These are phyloP conservation scores for Zosterops borbonicus DNA, from an alignment of 2,113 vertebrate species.

Conservation along the genomic window DNA sequence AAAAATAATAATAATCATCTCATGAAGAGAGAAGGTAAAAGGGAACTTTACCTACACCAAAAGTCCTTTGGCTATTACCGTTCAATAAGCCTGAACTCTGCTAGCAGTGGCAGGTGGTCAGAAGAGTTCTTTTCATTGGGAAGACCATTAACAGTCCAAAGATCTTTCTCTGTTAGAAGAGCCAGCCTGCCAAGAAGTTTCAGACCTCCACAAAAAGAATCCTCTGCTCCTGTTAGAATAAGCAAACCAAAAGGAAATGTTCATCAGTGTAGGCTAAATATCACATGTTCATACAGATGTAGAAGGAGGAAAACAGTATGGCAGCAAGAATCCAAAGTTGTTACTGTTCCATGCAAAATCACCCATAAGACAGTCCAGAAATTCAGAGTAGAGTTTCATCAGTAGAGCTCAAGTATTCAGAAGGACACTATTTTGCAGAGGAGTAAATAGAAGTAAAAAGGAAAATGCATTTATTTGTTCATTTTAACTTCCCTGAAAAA, in stretches of 20 bases:
- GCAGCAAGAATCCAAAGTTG: background rate
- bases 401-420: background rate
- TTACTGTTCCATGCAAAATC: background rate
- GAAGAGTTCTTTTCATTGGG: conserved; percentile 90
- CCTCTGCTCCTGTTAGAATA: conserved; percentile 60
- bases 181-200: conserved; percentile 86
- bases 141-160: conserved; percentile 84
- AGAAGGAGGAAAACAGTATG: background rate
- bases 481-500: background rate
- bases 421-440: background rate
- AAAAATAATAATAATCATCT: background rate
- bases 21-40: background rate
- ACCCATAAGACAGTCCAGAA: background rate
- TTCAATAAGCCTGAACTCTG: conserved; percentile 81
- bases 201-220: conserved; percentile 75
- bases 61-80: conserved; percentile 60
- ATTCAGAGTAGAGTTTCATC: background rate
- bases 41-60: background rate
- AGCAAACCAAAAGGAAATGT: background rate
- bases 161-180: conserved; percentile 83
- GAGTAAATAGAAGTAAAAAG: background rate
- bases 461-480: background rate
- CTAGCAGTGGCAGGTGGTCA: conserved; percentile 91
- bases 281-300: fast-evolving
- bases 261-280: background rate